These are phyloP conservation scores for Drosophila azteca DNA, from an alignment of 1,140 invertebrate genomes.

Conservation along the genomic window DNA sequence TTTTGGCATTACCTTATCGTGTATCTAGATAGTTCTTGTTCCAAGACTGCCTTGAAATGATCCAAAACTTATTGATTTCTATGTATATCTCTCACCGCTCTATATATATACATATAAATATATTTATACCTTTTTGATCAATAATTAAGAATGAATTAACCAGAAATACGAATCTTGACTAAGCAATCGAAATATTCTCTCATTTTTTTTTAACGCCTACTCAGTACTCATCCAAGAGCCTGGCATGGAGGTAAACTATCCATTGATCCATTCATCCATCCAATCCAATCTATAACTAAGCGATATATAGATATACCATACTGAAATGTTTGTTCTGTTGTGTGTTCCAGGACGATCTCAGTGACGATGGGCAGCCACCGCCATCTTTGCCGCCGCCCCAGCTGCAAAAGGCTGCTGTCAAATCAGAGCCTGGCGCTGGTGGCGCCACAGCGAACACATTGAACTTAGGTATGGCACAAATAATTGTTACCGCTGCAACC, in stretches of 20 bases:
- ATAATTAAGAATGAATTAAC: slow-evolving; percentile 20
- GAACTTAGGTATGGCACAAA: slow-evolving; percentile 90
- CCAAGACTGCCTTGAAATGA: slow-evolving; percentile 42
- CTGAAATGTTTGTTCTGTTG: background rate
- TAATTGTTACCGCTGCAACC: slow-evolving; percentile 94
- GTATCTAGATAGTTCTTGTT: slow-evolving; percentile 42
- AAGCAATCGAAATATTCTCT: slow-evolving; percentile 51
- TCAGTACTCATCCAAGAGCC: slow-evolving; percentile 83
- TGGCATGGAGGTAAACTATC: slow-evolving; percentile 77
- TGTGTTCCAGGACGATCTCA: slow-evolving; percentile 70
- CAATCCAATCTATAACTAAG: background rate
- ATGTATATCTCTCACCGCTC: slow-evolving; percentile 29
- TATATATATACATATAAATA: slow-evolving; percentile 20
- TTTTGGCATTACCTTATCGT: slow-evolving; percentile 13
- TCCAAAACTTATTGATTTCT: slow-evolving; percentile 22
- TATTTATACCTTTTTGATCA: slow-evolving; percentile 20
- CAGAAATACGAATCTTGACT: slow-evolving; percentile 30
- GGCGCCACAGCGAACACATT: slow-evolving; percentile 50
- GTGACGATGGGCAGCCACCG: slow-evolving; percentile 78
- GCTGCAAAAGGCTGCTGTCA: slow-evolving; percentile 45
- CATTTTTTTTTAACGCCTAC: slow-evolving; percentile 73
- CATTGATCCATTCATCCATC: background rate
- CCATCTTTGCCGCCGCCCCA: slow-evolving; percentile 76
- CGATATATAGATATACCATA: no score
- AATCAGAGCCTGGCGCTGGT: slow-evolving; percentile 56